Conservation (phyloP, 2,113 vertebrate genomes). For the Lepidothrix coronata region DNA sequence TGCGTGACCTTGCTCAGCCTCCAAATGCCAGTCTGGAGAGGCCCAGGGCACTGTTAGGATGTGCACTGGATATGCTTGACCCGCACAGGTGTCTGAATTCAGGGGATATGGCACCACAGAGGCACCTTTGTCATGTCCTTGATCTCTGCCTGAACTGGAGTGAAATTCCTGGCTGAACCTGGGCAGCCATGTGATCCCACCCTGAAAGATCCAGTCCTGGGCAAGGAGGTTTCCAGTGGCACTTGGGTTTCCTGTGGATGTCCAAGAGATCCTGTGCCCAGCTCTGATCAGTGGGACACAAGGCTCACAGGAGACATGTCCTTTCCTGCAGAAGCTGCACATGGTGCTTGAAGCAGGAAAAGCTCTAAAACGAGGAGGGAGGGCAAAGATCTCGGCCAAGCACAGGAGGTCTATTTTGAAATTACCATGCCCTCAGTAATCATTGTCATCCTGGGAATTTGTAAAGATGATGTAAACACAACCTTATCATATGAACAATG, state of each 20-base stretch:
- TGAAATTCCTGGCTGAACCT: neutral
- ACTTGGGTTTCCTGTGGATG: neutral
- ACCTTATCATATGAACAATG: too few species aligned
- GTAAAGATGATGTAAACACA: too few species aligned
- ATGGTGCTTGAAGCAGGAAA: neutral
- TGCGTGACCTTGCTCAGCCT: neutral
- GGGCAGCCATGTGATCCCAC: neutral
- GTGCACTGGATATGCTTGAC: neutral
- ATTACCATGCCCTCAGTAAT: too few species aligned
- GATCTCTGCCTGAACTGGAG: neutral
- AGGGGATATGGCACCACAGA: neutral
- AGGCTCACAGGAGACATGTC: neutral
- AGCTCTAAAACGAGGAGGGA: neutral
- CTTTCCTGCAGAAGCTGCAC: neutral
- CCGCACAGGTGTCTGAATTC: neutral
- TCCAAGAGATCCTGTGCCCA: neutral
- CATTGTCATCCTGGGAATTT: too few species aligned
- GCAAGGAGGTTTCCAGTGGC: neutral
- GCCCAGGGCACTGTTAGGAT: neutral
- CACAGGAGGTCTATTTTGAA: too few species aligned
- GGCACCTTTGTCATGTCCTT: neutral
- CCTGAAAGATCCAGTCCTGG: neutral
- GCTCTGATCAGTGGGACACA: neutral
- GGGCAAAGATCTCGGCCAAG: neutral
- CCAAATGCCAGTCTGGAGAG: neutral